Conservation (phyloP, 2,113 vertebrate species). For the Turdus rufiventris region DNA sequence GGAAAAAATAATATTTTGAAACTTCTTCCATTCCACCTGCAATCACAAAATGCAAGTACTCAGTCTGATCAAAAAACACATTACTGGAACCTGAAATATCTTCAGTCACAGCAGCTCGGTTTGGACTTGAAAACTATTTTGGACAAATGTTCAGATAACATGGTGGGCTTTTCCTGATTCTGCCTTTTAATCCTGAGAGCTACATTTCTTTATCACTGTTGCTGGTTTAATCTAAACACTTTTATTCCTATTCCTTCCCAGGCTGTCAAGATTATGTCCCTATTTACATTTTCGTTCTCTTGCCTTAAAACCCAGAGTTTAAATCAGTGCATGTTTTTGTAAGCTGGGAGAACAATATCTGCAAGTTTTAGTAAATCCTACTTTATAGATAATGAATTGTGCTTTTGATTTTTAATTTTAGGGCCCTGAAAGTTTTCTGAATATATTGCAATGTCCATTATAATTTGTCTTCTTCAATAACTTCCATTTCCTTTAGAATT, state of each 20-base stretch:
- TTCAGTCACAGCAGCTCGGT: not conserved
- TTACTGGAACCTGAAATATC: not conserved
- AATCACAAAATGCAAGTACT: not conserved
- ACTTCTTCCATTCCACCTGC: not conserved
- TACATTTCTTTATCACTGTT: not conserved
- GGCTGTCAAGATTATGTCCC: not conserved
- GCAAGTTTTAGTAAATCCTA: not conserved
- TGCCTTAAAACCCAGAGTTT: not conserved
- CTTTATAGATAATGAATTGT: not conserved
- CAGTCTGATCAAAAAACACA: not conserved
- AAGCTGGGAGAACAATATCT: not conserved
- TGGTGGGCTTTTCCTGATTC: not conserved
- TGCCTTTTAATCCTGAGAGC: not conserved
- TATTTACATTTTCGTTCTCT: not conserved
- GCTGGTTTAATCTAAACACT: not conserved
- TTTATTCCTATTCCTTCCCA: not conserved
- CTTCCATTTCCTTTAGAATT: not conserved
- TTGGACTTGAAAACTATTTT: not conserved
- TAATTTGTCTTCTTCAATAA: not conserved
- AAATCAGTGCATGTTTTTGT: not conserved
- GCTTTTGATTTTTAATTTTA: not conserved
- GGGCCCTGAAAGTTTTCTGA: not conserved
- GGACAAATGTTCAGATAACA: not conserved
- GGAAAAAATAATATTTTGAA: not conserved
- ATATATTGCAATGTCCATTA: not conserved